Percentiles rank a stretch among this genome's conserved stretches.
Evolutionary conservation across 2,797 vertebrate genomes (phyloP).

Genomic region (Sciurus carolinensis): DNA sequence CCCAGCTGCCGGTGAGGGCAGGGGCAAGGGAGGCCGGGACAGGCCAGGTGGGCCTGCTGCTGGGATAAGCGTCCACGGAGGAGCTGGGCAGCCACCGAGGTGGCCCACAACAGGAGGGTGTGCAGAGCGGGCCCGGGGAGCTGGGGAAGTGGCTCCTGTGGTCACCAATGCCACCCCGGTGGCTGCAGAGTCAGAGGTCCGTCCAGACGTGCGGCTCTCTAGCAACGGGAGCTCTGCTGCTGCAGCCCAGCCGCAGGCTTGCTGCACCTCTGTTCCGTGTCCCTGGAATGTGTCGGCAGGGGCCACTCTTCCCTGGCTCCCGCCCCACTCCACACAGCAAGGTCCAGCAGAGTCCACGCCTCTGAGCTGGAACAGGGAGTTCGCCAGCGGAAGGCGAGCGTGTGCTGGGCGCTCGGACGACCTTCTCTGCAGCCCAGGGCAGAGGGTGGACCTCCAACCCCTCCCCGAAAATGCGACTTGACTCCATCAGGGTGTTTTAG

Average conservation of each 20-base stretch:
- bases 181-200: not conserved
- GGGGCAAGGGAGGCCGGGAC: not conserved
- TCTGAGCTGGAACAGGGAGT: not conserved
- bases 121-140: not conserved
- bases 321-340: not conserved
- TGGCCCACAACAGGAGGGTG: not conserved
- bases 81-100: not conserved
- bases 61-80: not conserved
- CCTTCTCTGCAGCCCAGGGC: not conserved
- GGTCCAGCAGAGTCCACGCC: not conserved
- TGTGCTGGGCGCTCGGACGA: not conserved
- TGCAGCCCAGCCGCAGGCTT: not conserved
- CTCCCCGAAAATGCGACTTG: not conserved
- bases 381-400: not conserved
- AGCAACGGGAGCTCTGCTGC: not conserved
- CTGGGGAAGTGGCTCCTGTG: not conserved
- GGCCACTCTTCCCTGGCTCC: not conserved
- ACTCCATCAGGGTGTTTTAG: not conserved
- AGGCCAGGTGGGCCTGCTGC: not conserved
- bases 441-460: not conserved
- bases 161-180: not conserved
- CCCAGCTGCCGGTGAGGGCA: not conserved
- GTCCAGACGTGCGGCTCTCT: conserved; percentile 8
- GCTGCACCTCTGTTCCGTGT: not conserved
- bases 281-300: not conserved